Percentiles rank a stretch among this genome's conserved stretches.
Conservation (phyloP, 2,113 vertebrate genomes). For the Pseudorasbora parva region DNA sequence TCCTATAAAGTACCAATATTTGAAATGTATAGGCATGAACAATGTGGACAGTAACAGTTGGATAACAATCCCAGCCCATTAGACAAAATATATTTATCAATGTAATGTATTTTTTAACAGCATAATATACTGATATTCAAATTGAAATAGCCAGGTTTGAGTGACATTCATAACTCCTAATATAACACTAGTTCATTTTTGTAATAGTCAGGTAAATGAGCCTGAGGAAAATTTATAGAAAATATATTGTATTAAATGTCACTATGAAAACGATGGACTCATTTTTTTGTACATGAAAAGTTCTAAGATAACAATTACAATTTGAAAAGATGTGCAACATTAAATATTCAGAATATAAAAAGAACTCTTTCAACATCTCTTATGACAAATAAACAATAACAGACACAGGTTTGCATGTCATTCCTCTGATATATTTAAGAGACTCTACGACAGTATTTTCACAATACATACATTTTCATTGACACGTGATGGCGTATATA, state of each 20-base stretch:
- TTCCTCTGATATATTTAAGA: constrained; percentile 54
- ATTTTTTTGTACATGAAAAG: background rate
- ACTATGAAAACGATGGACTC: background rate
- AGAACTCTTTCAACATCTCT: background rate
- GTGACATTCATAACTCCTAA: background rate
- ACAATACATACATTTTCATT: constrained; percentile 78
- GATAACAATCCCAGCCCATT: background rate
- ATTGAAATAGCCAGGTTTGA: background rate
- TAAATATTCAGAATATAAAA: background rate
- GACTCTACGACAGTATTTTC: constrained; percentile 57
- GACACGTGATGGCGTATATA: constrained; percentile 83
- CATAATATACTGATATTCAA: background rate
- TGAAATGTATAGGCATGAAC: background rate
- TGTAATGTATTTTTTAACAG: background rate
- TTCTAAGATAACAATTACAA: background rate
- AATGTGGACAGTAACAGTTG: background rate
- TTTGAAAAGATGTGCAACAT: background rate
- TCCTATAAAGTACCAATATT: too few relatives aligned
- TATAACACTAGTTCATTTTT: background rate
- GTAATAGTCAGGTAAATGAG: background rate
- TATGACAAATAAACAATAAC: constrained; percentile 7
- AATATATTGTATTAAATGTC: background rate
- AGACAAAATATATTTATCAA: background rate
- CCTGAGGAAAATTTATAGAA: background rate
- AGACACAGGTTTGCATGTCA: constrained; percentile 28